A percentile compares a stretch with the other conserved stretches of the same genome.
Conservation (phyloP, 2,113 vertebrate species). For the Oncorhynchus nerka region DNA sequence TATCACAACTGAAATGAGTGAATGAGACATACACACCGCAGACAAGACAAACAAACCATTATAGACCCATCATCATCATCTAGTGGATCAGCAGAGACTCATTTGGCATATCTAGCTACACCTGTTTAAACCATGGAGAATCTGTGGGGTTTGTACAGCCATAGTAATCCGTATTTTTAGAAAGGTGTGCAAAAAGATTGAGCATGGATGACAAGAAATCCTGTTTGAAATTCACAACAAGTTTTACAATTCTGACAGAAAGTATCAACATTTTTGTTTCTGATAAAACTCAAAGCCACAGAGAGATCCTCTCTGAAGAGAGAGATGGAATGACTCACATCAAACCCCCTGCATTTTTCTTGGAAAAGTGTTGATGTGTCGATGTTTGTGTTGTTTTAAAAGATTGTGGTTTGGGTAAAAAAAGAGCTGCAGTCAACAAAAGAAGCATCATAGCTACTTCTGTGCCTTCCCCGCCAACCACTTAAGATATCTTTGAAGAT, state of each 20-base stretch:
- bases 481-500: constrained; percentile 86
- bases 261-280: constrained; percentile 46
- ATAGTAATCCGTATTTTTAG: not conserved
- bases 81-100: not conserved
- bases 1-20: constrained; percentile 38
- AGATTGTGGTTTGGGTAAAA: constrained; percentile 55
- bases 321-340: constrained; percentile 55
- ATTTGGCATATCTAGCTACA: not conserved
- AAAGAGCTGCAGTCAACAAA: constrained; percentile 72
- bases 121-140: not conserved
- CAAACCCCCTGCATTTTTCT: constrained; percentile 57
- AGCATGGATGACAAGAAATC: not conserved
- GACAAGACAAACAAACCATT: constrained; percentile 48
- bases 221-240: constrained; percentile 45
- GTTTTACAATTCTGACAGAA: constrained; percentile 17
- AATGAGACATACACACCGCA: constrained; percentile 36
- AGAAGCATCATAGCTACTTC: constrained; percentile 69
- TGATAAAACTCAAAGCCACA: constrained; percentile 52
- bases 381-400: constrained; percentile 67
- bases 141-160: not conserved
- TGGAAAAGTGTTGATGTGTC: constrained; percentile 62
- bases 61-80: constrained; percentile 31
- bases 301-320: constrained; percentile 46
- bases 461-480: constrained; percentile 56
- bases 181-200: not conserved